Percentiles rank a stretch among this genome's conserved stretches.
These are phyloP conservation scores for Notothenia rossii DNA, from an alignment of 2,113 vertebrate species.

Conservation along the genomic window DNA sequence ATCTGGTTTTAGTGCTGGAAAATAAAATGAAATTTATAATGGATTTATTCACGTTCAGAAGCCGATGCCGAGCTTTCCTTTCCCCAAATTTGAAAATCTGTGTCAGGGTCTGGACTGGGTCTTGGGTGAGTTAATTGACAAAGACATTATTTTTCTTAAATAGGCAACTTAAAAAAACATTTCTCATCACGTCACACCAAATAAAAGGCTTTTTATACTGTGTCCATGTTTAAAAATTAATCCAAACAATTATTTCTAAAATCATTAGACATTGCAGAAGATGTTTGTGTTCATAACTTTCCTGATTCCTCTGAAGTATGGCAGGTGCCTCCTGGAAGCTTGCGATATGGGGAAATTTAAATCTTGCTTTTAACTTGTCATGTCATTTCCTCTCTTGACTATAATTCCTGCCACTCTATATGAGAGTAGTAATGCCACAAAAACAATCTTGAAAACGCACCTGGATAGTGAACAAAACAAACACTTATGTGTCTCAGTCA, in stretches of 20 bases:
- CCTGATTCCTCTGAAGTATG: slow-evolving; percentile 21
- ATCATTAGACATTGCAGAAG: slow-evolving; percentile 11
- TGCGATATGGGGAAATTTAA: slow-evolving; percentile 12
- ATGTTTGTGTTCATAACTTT: slow-evolving; percentile 20
- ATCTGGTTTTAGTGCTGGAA: slow-evolving; percentile 21
- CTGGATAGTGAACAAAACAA: background rate
- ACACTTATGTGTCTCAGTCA: background rate
- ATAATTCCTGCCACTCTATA: slow-evolving; percentile 1
- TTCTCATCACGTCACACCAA: slow-evolving; percentile 4
- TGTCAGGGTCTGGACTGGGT: slow-evolving; percentile 21
- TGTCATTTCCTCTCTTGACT: background rate
- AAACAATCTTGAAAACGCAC: slow-evolving; percentile 37
- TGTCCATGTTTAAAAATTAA: slow-evolving; percentile 27
- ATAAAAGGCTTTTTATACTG: background rate
- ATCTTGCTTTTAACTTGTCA: slow-evolving; percentile 27
- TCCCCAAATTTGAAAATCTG: slow-evolving; percentile 26
- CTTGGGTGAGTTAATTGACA: slow-evolving; percentile 36
- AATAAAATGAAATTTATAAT: slow-evolving; percentile 4
- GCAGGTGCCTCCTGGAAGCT: slow-evolving; percentile 21
- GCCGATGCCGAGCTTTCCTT: slow-evolving; percentile 16
- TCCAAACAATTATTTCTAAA: slow-evolving; percentile 11
- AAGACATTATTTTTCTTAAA: slow-evolving; percentile 24
- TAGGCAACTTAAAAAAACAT: slow-evolving; percentile 20
- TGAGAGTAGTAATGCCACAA: slow-evolving; percentile 26
- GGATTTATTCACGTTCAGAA: slow-evolving; percentile 24